Evolutionary conservation across 2,888 invertebrate genomes (phyloP).

Genomic region (Hirtodrosophila confusa): DNA sequence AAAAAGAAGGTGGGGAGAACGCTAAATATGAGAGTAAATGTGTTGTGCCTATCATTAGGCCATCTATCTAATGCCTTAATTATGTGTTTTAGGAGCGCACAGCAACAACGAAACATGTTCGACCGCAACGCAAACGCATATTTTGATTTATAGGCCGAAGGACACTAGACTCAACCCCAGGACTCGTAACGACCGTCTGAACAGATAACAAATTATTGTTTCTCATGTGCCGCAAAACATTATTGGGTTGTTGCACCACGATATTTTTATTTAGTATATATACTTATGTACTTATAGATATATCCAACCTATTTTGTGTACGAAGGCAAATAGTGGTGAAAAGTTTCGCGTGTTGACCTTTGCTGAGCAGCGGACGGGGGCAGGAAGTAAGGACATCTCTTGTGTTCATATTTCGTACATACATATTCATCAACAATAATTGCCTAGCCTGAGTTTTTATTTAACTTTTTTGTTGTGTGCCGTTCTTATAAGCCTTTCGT

Average conservation of each 20-base stretch:
- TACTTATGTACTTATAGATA: not conserved
- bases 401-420: conserved; percentile 42
- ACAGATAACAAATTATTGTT: conserved; percentile 53
- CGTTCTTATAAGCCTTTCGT: conserved; percentile 50
- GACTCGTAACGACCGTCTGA: conserved; percentile 1
- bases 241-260: not conserved
- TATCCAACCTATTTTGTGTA: conserved; percentile 12
- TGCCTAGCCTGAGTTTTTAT: conserved; percentile 52
- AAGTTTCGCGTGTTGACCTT: conserved; percentile 41
- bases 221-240: conserved; percentile 42
- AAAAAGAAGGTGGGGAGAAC: not conserved
- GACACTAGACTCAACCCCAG: conserved; percentile 2
- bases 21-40: conserved; percentile 4
- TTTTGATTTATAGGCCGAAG: conserved; percentile 55
- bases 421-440: conserved; percentile 72
- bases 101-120: not conserved
- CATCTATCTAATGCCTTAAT: conserved; percentile 55
- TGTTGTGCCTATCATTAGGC: conserved; percentile 15
- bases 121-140: conserved; percentile 22
- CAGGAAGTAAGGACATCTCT: conserved; percentile 19
- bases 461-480: conserved; percentile 4
- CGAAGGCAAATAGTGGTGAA: conserved; percentile 8
- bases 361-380: too few relatives aligned
- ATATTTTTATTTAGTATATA: too few relatives aligned
- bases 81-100: conserved; percentile 37